Evolutionary conservation across 2,797 vertebrate genomes (phyloP), one percentile per base, ranked within the genome.

Genomic region (Brachyalestes nurse): DNA sequence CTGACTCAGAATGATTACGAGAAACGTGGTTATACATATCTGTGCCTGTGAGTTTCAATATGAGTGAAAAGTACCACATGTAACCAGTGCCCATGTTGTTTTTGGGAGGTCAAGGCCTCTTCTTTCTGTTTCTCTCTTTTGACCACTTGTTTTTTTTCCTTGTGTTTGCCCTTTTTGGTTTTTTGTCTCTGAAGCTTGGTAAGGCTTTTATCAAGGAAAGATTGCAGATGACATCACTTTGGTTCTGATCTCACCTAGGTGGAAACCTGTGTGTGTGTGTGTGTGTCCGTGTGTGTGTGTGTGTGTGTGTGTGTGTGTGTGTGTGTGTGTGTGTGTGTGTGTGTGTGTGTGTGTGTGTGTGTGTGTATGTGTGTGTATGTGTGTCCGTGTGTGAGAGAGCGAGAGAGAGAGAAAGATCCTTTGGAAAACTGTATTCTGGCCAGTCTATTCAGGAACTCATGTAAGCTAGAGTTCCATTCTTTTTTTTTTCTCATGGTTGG

Each of bases 21-120:
- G 28, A 62, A 61, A 13, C 10, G 60, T 42, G 34, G 10, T 1
- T 16, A 14, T 3, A 1, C 2, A 7, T 60, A 19, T 42, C 2
- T 65, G 21, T 49, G 78, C 28, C 78, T 66, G 66, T 77, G 42
- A 49, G 42, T 77, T 76, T 70, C 16, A 25, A 9, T 72, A 66
- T 72, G 69, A 77, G 77, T 85, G 84, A 80, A 83, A 80, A 83
- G 40, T 6, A 75, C 21, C 84, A 85, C 70, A 65, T 34, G 64
- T 71, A 57, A 17, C 13, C 25, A 25, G 38, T 6, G 1, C 25
- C 12, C 25, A 6, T 34, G 67, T 10, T 14, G 25, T 71, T 78
- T 47, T 25, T 69, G 69, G 16, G 19, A 73, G 77, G 81, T 82
- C 82, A 80, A 83, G 81, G 80, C 69, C 77, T 70, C 9, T 47